Evolutionary conservation across 2,797 vertebrate genomes (phyloP), one percentile per base, ranked within the genome.

Genomic region (Sebastes matsubarae): DNA sequence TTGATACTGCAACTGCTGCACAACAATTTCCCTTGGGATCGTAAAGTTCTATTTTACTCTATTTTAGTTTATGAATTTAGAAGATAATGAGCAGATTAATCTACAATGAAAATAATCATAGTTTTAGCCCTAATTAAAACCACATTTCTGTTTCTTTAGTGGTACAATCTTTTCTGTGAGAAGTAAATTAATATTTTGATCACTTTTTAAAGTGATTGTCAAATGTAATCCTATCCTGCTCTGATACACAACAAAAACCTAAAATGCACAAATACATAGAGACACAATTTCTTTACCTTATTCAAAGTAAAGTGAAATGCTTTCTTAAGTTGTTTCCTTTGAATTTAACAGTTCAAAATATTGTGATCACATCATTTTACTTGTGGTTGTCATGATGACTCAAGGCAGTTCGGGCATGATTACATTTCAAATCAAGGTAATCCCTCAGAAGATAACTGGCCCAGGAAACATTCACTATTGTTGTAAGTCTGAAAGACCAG

Each of bases 381-480:
- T 72, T 60, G 7, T 72, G 20, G 60, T 29, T 34, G 4, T 54
- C 24, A 50, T 71, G 38, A 74, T 68, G 29, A 72, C 57, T 16
- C 20, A 52, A 10, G 32, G 52, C 68, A 75, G 71, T 50, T 76
- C 54, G 64, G 42, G 29, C 82, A 87, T 92, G 87, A 92, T 91
- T 90, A 87, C 80, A 89, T 87, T 84, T 90, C 76, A 82, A 24
- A 68, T 78, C 38, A 77, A 78, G 55, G 42, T 89, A 86, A 90
- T 87, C 84, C 89, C 60, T 83, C 70, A 77, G 76, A 87, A 87
- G 75, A 86, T 89, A 82, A 85, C 75, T 83, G 63, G 65, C 74
- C 75, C 66, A 76, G 75, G 85, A 90, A 91, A 84, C 75, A 80
- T 88, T 88, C 58, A 54, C 72, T 16, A 72, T 77, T 82, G 66